Conservation (phyloP, 2,113 vertebrate species). For the Eidolon helvum region DNA sequence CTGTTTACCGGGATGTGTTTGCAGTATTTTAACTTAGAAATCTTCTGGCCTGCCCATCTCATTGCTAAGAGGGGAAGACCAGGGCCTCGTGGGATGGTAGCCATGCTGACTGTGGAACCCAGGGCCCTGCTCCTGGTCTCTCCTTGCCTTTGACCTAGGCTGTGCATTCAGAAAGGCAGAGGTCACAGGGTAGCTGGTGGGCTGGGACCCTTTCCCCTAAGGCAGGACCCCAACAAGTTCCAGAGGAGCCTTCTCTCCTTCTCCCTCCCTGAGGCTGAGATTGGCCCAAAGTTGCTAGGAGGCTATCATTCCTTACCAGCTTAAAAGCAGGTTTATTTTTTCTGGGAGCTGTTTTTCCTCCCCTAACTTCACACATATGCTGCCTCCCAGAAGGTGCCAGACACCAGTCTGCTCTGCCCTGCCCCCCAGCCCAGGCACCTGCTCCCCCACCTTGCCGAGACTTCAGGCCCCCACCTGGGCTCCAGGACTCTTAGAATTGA, state of each 20-base stretch:
- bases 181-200: background rate
- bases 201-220: background rate
- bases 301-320: background rate
- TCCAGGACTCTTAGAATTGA: slow-evolving; percentile 1
- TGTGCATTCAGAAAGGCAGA: background rate
- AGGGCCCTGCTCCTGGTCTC: background rate
- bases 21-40: background rate
- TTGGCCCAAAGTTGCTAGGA: background rate
- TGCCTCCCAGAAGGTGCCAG: slow-evolving; percentile 71
- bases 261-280: background rate
- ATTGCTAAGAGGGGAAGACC: background rate
- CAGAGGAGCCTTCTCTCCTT: background rate
- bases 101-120: background rate
- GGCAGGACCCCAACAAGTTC: background rate
- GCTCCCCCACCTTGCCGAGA: background rate
- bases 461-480: background rate
- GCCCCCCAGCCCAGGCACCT: slow-evolving; percentile 8
- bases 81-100: background rate
- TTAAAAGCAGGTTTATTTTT: background rate
- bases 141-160: background rate
- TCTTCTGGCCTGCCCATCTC: background rate
- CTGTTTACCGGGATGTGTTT: background rate
- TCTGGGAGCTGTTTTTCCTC: slow-evolving; percentile 23
- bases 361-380: slow-evolving; percentile 40
- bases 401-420: slow-evolving; percentile 42